These are phyloP conservation scores for Nestor notabilis DNA, from an alignment of 2,113 vertebrate genomes.

Conservation along the genomic window DNA sequence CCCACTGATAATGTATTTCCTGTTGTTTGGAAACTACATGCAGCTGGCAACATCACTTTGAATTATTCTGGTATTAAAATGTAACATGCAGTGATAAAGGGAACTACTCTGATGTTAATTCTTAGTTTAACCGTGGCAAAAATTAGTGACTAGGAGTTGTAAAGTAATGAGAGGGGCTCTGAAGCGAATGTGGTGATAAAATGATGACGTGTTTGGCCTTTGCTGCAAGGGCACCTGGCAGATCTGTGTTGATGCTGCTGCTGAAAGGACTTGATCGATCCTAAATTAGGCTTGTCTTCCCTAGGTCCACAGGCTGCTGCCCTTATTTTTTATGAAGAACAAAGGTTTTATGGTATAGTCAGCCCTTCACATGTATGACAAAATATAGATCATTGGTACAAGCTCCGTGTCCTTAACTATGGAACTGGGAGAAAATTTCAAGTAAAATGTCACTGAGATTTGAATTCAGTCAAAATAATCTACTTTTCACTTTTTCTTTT, in stretches of 20 bases:
- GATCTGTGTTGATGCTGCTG: fast-evolving
- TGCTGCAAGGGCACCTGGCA: background rate
- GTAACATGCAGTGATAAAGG: conserved; percentile 15
- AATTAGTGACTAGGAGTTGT: background rate
- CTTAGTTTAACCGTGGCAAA: conserved; percentile 21
- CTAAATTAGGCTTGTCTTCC: background rate
- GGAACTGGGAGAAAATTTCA: background rate
- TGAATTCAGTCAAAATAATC: background rate
- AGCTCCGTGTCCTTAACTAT: background rate
- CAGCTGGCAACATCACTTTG: conserved; percentile 51
- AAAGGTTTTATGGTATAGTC: background rate
- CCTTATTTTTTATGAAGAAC: background rate
- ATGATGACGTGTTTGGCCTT: conserved; percentile 20
- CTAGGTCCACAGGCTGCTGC: background rate
- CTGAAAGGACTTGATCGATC: background rate
- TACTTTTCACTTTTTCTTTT: background rate
- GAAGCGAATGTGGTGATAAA: background rate
- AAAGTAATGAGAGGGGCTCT: background rate
- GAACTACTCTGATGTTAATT: conserved; percentile 20
- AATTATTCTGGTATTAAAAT: conserved; percentile 38
- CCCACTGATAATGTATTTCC: conserved; percentile 20
- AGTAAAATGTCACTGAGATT: background rate
- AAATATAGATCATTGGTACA: background rate
- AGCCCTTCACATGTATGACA: background rate
- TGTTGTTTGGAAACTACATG: conserved; percentile 41